phyloP scores from a whole-genome alignment of 1,140 invertebrate species.

The Aphaenogaster floridana region DNA sequence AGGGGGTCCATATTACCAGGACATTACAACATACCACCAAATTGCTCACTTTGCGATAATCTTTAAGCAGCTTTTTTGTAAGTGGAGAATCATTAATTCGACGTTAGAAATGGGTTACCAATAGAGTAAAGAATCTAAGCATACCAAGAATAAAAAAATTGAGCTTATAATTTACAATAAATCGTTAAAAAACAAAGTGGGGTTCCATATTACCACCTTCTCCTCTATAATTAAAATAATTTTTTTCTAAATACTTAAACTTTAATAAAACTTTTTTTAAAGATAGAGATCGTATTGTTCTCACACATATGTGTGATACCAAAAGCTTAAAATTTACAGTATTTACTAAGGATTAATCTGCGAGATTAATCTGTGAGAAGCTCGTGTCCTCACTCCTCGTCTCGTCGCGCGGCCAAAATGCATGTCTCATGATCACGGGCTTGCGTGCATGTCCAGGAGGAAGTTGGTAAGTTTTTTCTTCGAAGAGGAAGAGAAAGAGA shows the following conservation, averaged over 20 bases:
- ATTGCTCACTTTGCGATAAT: too few relatives aligned
- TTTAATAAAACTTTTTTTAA: not conserved
- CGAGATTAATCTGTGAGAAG: not conserved
- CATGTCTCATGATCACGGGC: not conserved
- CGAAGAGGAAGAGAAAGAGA: not conserved
- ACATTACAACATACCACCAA: too few relatives aligned
- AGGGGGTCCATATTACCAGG: too few relatives aligned
- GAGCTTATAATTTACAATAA: too few relatives aligned
- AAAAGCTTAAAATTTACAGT: not conserved
- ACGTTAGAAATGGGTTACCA: too few relatives aligned
- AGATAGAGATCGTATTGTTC: not conserved
- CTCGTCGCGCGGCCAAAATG: not conserved
- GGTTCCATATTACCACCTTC: too few relatives aligned
- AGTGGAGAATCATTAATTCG: too few relatives aligned
- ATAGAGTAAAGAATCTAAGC: too few relatives aligned
- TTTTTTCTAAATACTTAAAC: not conserved
- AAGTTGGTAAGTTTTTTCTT: constrained; percentile 28
- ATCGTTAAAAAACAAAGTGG: too few relatives aligned
- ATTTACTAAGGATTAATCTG: not conserved
- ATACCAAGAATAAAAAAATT: too few relatives aligned
- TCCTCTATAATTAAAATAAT: not conserved
- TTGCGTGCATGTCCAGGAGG: not conserved
- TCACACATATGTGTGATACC: not conserved
- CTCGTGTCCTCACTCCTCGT: not conserved
- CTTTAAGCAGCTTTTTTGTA: too few relatives aligned